Evolutionary conservation across 1,140 invertebrate genomes (phyloP).

Genomic region (Dreissena polymorpha): DNA sequence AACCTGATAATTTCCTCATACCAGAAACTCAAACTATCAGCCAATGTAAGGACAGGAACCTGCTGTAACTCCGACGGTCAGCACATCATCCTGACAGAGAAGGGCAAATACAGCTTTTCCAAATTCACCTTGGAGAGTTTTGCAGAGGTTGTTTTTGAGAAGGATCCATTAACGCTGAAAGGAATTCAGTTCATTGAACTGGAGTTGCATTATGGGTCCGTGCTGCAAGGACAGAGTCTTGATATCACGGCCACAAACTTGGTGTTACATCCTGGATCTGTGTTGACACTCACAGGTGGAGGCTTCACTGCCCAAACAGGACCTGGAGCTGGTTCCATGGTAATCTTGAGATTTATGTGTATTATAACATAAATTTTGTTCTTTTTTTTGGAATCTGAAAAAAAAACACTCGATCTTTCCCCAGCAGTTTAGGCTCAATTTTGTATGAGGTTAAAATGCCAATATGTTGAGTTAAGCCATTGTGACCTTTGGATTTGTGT

Average conservation of each 20-base stretch:
- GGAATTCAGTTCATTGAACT: slow-evolving; percentile 61
- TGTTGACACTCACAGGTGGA: slow-evolving; percentile 62
- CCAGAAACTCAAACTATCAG: slow-evolving; percentile 65
- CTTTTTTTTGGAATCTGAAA: too few relatives aligned
- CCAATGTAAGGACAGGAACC: slow-evolving; percentile 62
- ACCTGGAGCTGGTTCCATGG: slow-evolving; percentile 60
- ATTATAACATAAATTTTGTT: too few relatives aligned
- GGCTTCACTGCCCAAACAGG: slow-evolving; percentile 61
- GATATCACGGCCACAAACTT: slow-evolving; percentile 65
- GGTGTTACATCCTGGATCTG: slow-evolving; percentile 65
- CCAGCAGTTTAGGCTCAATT: too few relatives aligned
- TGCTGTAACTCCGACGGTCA: slow-evolving; percentile 59
- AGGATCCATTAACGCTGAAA: slow-evolving; percentile 51
- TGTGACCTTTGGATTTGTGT: too few relatives aligned
- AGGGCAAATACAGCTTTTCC: slow-evolving; percentile 68
- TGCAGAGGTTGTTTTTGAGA: slow-evolving; percentile 59
- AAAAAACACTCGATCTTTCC: too few relatives aligned
- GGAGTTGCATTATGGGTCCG: slow-evolving; percentile 67
- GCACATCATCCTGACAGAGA: slow-evolving; percentile 54
- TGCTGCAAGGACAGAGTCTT: slow-evolving; percentile 61
- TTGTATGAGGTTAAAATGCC: too few relatives aligned
- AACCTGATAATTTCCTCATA: slow-evolving; percentile 66
- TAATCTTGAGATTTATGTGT: background rate
- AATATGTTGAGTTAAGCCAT: too few relatives aligned
- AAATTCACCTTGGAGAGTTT: slow-evolving; percentile 68